A percentile compares a stretch with the other conserved stretches of the same genome.
Conservation (phyloP, 30 jellyfish, hydroid and myxozoan genomes). For the Calvadosia cruxmelitensis region DNA sequence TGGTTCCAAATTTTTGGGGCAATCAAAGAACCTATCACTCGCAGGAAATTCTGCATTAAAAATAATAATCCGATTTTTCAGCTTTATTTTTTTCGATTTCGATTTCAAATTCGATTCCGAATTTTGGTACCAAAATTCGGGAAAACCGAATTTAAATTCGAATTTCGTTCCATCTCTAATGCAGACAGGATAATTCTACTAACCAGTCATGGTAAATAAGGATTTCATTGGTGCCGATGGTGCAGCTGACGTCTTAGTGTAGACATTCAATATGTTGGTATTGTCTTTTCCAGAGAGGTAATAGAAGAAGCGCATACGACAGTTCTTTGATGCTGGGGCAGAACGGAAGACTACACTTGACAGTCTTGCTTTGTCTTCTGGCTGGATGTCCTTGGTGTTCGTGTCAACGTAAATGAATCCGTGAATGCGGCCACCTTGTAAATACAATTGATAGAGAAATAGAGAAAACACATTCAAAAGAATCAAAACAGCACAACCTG, state of each 20-base stretch:
- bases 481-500: background rate
- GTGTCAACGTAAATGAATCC: constrained; percentile 59
- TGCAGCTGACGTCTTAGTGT: constrained; percentile 50
- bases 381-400: constrained; percentile 25
- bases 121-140: too few species aligned
- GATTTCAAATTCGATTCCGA: too few species aligned
- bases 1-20: too few species aligned
- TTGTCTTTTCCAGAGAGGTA: constrained; percentile 79
- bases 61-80: background rate
- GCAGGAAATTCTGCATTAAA: background rate
- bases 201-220: constrained; percentile 76
- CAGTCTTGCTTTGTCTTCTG: constrained; percentile 84
- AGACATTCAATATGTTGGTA: constrained; percentile 54
- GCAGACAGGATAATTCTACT: background rate
- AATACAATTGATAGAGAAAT: too few species aligned
- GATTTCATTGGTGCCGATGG: constrained; percentile 53
- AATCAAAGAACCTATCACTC: too few species aligned
- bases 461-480: background rate
- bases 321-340: constrained; percentile 27
- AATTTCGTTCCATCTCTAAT: too few species aligned
- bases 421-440: constrained; percentile 49
- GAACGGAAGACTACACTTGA: constrained; percentile 75
- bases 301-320: constrained; percentile 79
- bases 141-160: too few species aligned
- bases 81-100: too few species aligned